Percentiles rank a stretch among this genome's conserved stretches.
These are phyloP conservation scores for Emmelina monodactyla DNA, from an alignment of 2,888 invertebrate species.

Conservation along the genomic window DNA sequence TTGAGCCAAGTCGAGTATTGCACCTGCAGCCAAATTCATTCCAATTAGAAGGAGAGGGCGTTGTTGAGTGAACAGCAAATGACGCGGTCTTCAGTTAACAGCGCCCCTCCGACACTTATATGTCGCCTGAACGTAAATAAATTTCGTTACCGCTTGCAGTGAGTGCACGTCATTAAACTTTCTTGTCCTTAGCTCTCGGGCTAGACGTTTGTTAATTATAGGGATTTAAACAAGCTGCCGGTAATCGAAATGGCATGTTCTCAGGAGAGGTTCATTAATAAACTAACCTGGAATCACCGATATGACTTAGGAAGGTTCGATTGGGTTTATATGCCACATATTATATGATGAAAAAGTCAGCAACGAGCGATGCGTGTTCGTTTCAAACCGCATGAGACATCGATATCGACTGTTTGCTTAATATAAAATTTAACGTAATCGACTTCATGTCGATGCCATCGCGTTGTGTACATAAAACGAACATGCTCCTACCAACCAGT, in stretches of 20 bases:
- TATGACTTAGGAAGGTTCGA: neutral
- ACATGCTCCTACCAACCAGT: constrained; percentile 50
- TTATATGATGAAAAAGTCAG: neutral
- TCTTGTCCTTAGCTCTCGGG: constrained; percentile 42
- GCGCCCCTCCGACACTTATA: constrained; percentile 48
- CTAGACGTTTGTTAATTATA: constrained; percentile 45
- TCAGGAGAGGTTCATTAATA: constrained; percentile 14
- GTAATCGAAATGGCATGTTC: constrained; percentile 18
- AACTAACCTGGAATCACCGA: neutral
- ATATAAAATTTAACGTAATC: constrained; percentile 53
- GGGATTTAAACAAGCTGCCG: constrained; percentile 27
- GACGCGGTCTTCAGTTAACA: constrained; percentile 61
- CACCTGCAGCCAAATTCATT: constrained; percentile 66
- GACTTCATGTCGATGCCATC: constrained; percentile 40
- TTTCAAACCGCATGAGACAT: constrained; percentile 25
- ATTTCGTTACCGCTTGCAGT: constrained; percentile 50
- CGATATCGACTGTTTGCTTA: constrained; percentile 42
- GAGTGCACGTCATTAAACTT: constrained; percentile 57
- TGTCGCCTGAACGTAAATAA: constrained; percentile 54
- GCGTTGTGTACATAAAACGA: constrained; percentile 41
- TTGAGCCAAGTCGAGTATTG: constrained; percentile 62
- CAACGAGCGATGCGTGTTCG: constrained; percentile 17
- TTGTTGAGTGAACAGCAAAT: constrained; percentile 61
- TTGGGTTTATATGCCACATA: too few relatives aligned
- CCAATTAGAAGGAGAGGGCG: constrained; percentile 63